Evolutionary conservation across 2,113 vertebrate genomes (phyloP).

Genomic region (Chloropsis cyanopogon): DNA sequence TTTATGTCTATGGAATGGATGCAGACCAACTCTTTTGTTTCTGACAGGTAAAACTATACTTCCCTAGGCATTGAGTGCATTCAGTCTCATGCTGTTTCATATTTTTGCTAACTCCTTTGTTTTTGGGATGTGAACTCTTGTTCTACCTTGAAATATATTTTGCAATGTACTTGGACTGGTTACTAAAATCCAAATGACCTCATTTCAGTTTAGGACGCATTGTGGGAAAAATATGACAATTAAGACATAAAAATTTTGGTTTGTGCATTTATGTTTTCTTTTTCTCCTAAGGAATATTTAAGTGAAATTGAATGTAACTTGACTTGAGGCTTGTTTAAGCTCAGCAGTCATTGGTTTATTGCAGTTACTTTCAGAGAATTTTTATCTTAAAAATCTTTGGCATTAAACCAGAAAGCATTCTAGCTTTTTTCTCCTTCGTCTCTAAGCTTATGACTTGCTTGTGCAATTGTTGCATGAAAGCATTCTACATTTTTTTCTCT

Average conservation of each 20-base stretch:
- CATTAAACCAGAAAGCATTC: conserved; percentile 60
- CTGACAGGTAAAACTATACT: conserved; percentile 27
- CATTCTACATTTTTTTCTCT: conserved; percentile 56
- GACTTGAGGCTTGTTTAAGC: conserved; percentile 65
- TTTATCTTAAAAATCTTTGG: conserved; percentile 73
- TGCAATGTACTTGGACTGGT: conserved; percentile 3
- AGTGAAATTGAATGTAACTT: conserved; percentile 71
- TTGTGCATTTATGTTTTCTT: conserved; percentile 54
- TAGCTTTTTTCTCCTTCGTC: conserved; percentile 51
- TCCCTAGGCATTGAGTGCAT: background rate
- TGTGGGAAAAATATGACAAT: conserved; percentile 60
- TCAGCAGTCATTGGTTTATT: conserved; percentile 66
- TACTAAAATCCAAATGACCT: conserved; percentile 53
- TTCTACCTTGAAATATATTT: conserved; percentile 44
- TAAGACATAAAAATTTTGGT: conserved; percentile 64
- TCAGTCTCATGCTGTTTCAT: conserved; percentile 1
- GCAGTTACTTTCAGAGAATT: conserved; percentile 62
- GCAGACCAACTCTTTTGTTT: background rate
- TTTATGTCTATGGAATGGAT: background rate
- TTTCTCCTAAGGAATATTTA: conserved; percentile 72
- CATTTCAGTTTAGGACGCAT: conserved; percentile 24
- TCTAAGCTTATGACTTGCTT: conserved; percentile 61
- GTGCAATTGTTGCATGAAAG: conserved; percentile 61
- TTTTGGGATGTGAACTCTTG: background rate
- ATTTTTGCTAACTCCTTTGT: conserved; percentile 16